Evolutionary conservation across 1,140 invertebrate species (phyloP).

Genomic region (Myzus persicae): DNA sequence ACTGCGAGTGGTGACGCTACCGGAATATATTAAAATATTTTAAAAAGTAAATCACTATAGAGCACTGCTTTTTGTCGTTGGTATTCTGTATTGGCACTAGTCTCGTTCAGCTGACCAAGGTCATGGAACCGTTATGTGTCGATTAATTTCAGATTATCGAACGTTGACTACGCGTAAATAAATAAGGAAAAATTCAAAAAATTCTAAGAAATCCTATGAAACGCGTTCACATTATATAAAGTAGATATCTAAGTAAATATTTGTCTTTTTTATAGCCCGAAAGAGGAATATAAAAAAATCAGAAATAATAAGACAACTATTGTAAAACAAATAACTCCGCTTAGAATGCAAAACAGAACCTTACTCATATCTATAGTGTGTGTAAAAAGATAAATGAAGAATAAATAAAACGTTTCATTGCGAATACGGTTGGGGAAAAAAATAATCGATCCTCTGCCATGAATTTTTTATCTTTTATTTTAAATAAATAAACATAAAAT

Average conservation of each 20-base stretch:
- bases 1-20: background rate
- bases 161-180: background rate
- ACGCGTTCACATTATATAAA: background rate
- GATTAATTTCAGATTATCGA: background rate
- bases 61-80: background rate
- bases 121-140: background rate
- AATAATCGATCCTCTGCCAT: background rate
- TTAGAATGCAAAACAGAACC: background rate
- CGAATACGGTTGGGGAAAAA: background rate
- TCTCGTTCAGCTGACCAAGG: background rate
- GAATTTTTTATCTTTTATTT: slow-evolving; percentile 5
- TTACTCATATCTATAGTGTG: background rate
- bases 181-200: background rate
- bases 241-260: background rate
- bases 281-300: background rate
- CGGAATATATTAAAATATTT: background rate
- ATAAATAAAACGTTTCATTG: slow-evolving; percentile 6
- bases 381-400: background rate
- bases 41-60: background rate
- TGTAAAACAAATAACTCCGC: background rate
- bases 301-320: background rate
- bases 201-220: too few relatives aligned
- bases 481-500: slow-evolving; percentile 20
- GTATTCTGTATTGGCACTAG: background rate
- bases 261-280: background rate